Evolutionary conservation across 2,113 vertebrate genomes (phyloP), one percentile per base, ranked within the genome.

Genomic region (Spea bombifrons): DNA sequence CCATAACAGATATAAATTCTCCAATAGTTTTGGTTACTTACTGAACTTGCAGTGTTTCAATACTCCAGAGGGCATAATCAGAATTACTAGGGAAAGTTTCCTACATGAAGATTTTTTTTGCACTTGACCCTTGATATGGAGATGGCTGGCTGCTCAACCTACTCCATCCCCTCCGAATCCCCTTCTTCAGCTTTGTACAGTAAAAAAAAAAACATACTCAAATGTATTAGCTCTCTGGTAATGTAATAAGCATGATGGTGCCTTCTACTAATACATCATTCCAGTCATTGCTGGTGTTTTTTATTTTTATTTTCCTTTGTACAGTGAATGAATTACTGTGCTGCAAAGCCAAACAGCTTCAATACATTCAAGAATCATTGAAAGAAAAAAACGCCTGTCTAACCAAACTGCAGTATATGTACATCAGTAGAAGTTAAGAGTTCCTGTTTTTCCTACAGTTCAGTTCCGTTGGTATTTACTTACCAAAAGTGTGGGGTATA

Each of bases 261-360:
- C 96, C 96, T 98, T 96, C 94, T 92, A 88, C 90, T 91, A 92
- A 92, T 91, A 94, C 93, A 94, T 96, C 92, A 94, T 94, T 96
- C 91, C 90, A 95, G 94, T 94, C 92, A 94, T 87, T 92, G 92
- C 93, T 89, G 88, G 93, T 89, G 92, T 90, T 90, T 89, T 30
- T 30, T 30, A 30, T 30, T 30, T 30, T 30, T 30, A 1, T 30
- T 30, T 30, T 30, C 30, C 30, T 30, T 93, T 91, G 91, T 92
- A 89, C 83, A 84, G 88, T 91, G 91, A 91, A 90, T 85, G 84
- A 90, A 89, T 86, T 90, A 85, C 86, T 91, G 92, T 91, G 89
- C 91, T 91, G 91, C 88, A 83, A 87, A 89, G 88, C 85, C 88
- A 83, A 89, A 90, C 79, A 87, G 92, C 92, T 94, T 88, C 90